Evolutionary conservation across 2,113 vertebrate genomes (phyloP).

Genomic region (Hemichromis elongatus): DNA sequence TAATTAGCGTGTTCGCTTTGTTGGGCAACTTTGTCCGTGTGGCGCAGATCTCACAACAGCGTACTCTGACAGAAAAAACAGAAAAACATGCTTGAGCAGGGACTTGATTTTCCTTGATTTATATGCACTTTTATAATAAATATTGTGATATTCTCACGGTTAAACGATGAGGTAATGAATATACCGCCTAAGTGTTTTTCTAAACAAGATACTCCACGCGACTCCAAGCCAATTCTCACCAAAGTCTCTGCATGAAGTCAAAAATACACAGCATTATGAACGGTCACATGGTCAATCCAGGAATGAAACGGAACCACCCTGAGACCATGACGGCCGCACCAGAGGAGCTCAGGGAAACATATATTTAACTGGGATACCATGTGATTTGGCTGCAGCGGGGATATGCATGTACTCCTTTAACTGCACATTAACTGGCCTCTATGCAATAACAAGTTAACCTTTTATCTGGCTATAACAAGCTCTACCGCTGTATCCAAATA

Average conservation of each 20-base stretch:
- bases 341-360: constrained; percentile 53
- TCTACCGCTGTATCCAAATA: constrained; percentile 53
- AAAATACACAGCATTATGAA: constrained; percentile 60
- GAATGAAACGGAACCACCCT: constrained; percentile 68
- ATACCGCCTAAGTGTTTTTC: not conserved
- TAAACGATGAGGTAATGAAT: not conserved
- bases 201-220: not conserved
- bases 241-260: constrained; percentile 36
- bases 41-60: constrained; percentile 18
- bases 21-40: constrained; percentile 51
- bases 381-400: constrained; percentile 63
- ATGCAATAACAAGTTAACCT: constrained; percentile 69
- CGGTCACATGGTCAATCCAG: constrained; percentile 62
- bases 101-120: not conserved
- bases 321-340: constrained; percentile 56
- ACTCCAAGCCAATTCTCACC: constrained; percentile 39
- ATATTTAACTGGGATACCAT: constrained; percentile 67
- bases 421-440: constrained; percentile 67
- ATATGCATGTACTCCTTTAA: constrained; percentile 60
- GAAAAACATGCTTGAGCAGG: not conserved
- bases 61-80: not conserved
- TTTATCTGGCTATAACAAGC: constrained; percentile 68
- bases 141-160: not conserved
- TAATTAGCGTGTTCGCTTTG: constrained; percentile 59
- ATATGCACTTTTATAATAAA: not conserved